Percentiles rank a stretch among this genome's conserved stretches.
phyloP scores from a whole-genome alignment of 2,888 invertebrate genomes.

The Caenorhabditis sulstoni region DNA sequence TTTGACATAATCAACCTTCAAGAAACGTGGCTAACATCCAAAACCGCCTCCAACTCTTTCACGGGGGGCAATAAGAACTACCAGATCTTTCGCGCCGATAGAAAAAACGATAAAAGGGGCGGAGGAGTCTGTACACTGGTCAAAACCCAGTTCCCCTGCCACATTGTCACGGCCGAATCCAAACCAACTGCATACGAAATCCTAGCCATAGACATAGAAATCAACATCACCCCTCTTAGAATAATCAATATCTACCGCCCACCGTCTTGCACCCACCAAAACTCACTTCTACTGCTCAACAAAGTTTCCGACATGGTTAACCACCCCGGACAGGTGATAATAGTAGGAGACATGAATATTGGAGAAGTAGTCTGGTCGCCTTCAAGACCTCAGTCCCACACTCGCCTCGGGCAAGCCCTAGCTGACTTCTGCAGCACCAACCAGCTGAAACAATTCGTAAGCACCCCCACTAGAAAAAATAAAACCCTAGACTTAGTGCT shows the following conservation, averaged over 20 bases:
- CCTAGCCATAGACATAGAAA: not conserved
- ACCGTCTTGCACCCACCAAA: not conserved
- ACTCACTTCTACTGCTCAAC: conserved; percentile 3
- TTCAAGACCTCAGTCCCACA: too few species aligned
- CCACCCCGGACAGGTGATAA: too few species aligned
- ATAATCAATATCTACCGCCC: conserved; percentile 18
- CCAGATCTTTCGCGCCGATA: not conserved
- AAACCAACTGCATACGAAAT: conserved; percentile 6
- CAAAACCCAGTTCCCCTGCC: not conserved
- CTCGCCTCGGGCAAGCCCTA: not conserved
- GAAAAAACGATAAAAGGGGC: not conserved
- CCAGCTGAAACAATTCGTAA: not conserved
- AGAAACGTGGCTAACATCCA: conserved; percentile 2
- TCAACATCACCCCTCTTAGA: not conserved
- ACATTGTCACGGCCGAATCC: not conserved
- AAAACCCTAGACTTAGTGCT: conserved; percentile 12
- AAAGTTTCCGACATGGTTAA: too few species aligned
- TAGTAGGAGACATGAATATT: too few species aligned
- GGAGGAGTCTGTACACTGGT: conserved; percentile 2
- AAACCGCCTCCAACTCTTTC: not conserved
- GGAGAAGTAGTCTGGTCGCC: too few species aligned
- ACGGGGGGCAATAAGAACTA: not conserved
- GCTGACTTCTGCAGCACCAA: conserved; percentile 15
- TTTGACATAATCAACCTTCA: not conserved
- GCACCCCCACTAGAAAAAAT: not conserved